Percentiles rank a stretch among this genome's conserved stretches.
Conservation (phyloP, 2,888 invertebrate species). For the Trypoxylon attenuatum region DNA sequence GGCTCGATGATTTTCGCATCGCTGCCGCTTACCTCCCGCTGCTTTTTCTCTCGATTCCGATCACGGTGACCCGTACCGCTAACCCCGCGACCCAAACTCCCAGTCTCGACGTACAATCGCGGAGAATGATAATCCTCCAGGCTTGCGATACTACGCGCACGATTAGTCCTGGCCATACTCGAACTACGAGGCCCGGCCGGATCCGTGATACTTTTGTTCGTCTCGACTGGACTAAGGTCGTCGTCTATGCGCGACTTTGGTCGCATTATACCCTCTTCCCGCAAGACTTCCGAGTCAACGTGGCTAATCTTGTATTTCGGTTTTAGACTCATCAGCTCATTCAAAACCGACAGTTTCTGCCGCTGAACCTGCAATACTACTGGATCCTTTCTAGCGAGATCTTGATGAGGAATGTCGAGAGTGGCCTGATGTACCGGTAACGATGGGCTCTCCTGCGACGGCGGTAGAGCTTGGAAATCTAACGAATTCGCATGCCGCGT, state of each 20-base stretch:
- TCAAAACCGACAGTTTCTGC: constrained; percentile 68
- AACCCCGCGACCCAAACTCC: constrained; percentile 67
- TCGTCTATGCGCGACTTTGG: constrained; percentile 72
- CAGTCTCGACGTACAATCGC: constrained; percentile 64
- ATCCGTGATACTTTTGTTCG: constrained; percentile 47
- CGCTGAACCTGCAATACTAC: constrained; percentile 67
- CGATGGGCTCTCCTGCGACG: background rate
- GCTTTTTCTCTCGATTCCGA: constrained; percentile 58
- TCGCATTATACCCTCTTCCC: constrained; percentile 72
- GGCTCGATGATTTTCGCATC: constrained; percentile 57
- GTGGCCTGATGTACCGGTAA: constrained; percentile 10
- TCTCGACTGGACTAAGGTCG: constrained; percentile 67
- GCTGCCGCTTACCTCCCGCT: constrained; percentile 56
- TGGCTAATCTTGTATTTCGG: constrained; percentile 71
- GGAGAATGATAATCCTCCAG: constrained; percentile 61
- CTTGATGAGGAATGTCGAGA: constrained; percentile 59
- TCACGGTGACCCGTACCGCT: constrained; percentile 68
- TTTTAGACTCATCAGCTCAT: constrained; percentile 68
- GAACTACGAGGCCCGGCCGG: constrained; percentile 30
- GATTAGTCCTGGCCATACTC: constrained; percentile 60
- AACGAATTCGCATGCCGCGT: background rate
- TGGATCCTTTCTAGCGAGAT: constrained; percentile 63
- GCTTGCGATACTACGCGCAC: constrained; percentile 69
- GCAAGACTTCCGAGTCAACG: constrained; percentile 70
- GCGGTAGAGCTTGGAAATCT: background rate